Conservation (phyloP, 2,113 vertebrate species). For the Spea bombifrons region DNA sequence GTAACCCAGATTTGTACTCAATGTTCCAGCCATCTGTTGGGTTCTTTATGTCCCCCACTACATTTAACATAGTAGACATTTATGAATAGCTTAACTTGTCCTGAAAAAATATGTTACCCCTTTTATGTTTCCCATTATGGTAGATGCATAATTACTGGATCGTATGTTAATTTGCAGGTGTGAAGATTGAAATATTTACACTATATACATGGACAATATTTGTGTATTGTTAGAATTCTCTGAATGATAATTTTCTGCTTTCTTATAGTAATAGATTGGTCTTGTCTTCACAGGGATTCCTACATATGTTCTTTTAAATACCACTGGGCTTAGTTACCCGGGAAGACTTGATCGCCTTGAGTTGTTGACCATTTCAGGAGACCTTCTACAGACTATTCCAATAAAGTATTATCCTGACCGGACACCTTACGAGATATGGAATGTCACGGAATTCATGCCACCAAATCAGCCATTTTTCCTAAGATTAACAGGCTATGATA, state of each 20-base stretch:
- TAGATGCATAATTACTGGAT: too few species aligned
- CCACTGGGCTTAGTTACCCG: slow-evolving; percentile 80
- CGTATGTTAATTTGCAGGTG: too few species aligned
- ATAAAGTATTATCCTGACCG: slow-evolving; percentile 84
- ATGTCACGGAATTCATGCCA: slow-evolving; percentile 91
- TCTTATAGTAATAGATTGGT: not conserved
- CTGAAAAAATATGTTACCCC: too few species aligned
- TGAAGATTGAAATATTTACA: too few species aligned
- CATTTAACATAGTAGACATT: too few species aligned
- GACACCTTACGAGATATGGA: slow-evolving; percentile 85
- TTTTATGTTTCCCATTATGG: too few species aligned
- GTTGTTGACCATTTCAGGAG: slow-evolving; percentile 80
- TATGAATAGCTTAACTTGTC: too few species aligned
- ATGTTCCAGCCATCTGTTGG: too few species aligned
- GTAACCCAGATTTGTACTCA: too few species aligned
- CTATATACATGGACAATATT: too few species aligned
- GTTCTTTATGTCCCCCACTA: too few species aligned
- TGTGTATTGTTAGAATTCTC: too few species aligned
- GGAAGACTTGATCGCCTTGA: slow-evolving; percentile 84
- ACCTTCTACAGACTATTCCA: slow-evolving; percentile 82
- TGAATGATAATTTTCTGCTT: not conserved
- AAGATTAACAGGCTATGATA: slow-evolving; percentile 85
- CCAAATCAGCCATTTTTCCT: slow-evolving; percentile 92
- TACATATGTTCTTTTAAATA: slow-evolving; percentile 90
- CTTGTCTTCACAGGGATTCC: slow-evolving; percentile 75